A percentile compares a stretch with the other conserved stretches of the same genome.
Evolutionary conservation across 2,888 invertebrate species (phyloP).

Genomic region (Drosophila prostipennis): DNA sequence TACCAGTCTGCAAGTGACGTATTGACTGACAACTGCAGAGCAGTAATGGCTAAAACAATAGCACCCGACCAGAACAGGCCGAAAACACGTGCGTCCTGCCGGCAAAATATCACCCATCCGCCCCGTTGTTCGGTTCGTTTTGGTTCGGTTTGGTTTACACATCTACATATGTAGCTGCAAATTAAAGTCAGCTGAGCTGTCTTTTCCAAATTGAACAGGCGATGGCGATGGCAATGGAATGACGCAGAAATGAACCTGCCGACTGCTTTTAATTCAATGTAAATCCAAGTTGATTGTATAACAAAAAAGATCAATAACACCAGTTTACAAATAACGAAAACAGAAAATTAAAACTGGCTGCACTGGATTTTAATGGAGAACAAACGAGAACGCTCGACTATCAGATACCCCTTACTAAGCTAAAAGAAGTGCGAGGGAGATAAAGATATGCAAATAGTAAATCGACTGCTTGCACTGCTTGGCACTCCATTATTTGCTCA

Average conservation of each 20-base stretch:
- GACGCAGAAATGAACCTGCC: conserved; percentile 11
- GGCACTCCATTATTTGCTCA: too few species aligned
- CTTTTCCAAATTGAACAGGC: conserved; percentile 22
- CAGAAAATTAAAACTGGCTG: too few species aligned
- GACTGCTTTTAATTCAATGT: conserved; percentile 14
- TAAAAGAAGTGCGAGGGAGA: too few species aligned
- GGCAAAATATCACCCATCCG: conserved; percentile 6
- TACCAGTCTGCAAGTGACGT: conserved; percentile 24
- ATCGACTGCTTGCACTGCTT: too few species aligned
- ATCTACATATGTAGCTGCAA: conserved; percentile 1
- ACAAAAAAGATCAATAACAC: not conserved
- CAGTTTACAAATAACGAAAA: too few species aligned
- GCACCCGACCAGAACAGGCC: not conserved
- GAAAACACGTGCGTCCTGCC: conserved; percentile 29
- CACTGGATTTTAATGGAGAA: not conserved
- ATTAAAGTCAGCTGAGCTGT: conserved; percentile 41
- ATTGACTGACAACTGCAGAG: conserved; percentile 32
- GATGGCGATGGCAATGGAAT: not conserved
- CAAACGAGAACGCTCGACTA: too few species aligned
- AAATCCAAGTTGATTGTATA: not conserved
- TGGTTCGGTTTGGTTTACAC: too few species aligned
- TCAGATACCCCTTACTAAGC: too few species aligned
- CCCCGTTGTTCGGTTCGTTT: not conserved
- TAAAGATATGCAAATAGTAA: too few species aligned
- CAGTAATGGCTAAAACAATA: not conserved